Evolutionary conservation across 2,797 vertebrate genomes (phyloP), one percentile per base, ranked within the genome.

Genomic region (Spinus pinus): DNA sequence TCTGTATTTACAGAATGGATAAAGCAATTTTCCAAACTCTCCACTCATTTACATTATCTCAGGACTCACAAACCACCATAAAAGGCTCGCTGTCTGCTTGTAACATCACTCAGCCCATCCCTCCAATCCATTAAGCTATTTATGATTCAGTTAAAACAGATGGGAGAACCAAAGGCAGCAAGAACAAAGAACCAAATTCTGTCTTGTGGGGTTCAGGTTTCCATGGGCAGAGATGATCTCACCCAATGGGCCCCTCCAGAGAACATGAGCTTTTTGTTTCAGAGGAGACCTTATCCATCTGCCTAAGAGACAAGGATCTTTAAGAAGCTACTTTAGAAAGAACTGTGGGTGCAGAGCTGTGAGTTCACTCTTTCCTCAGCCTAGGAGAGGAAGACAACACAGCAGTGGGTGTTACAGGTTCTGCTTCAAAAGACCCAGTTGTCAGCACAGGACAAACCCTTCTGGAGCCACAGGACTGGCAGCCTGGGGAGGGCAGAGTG

Each of bases 111-210:
- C 66, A 88, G 85, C 82, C 85, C 64, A 81, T 66, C 82, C 89
- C 90, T 93, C 80, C 95, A 91, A 81, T 60, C 88, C 90, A 95
- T 94, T 94, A 93, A 91, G 77, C 80, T 86, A 91, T 88, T 95
- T 90, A 90, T 88, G 92, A 95, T 95, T 95, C 93, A 95, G 90
- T 91, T 84, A 94, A 95, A 96, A 93, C 88, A 91, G 95, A 95
- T 75, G 90, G 88, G 73, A 94, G 73, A 93, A 81, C 77, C 70
- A 90, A 95, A 94, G 66, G 70, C 86, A 88, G 67, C 72, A 93
- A 73, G 92, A 95, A 95, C 93, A 93, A 94, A 93, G 91, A 90
- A 81, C 14, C 2, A 5, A 88, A 71, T 78, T 88, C 87, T 64
- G 1, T 35, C 30, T 30, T 57, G 70, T 2, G 5, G 67, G 70